These are phyloP conservation scores for Tylochromis polylepis DNA, from an alignment of 2,113 vertebrate genomes.

Conservation along the genomic window DNA sequence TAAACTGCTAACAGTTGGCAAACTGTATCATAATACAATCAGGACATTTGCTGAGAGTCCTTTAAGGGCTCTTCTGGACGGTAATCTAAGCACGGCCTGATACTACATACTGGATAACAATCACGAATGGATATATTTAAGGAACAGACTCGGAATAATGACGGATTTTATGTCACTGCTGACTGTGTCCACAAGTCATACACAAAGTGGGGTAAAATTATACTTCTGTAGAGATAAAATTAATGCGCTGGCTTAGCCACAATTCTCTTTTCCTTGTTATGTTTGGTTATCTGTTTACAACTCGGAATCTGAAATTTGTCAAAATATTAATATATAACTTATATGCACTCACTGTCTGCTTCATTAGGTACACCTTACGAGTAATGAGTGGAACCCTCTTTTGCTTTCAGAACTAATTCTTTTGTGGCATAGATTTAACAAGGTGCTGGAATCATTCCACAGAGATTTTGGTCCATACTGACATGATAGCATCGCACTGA, in stretches of 20 bases:
- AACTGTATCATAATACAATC: not conserved
- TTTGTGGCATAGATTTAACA: not conserved
- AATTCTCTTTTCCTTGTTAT: not conserved
- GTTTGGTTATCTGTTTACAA: not conserved
- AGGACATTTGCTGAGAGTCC: not conserved
- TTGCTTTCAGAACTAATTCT: not conserved
- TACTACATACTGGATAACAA: not conserved
- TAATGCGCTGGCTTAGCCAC: not conserved
- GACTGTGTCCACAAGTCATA: not conserved
- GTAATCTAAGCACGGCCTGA: not conserved
- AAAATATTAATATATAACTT: not conserved
- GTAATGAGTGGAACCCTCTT: not conserved
- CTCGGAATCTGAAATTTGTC: not conserved
- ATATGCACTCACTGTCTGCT: not conserved
- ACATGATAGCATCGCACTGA: not conserved
- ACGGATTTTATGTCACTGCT: not conserved
- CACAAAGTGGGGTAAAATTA: not conserved
- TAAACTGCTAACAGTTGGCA: conserved; percentile 26
- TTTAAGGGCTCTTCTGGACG: not conserved
- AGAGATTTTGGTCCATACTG: not conserved
- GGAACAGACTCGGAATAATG: not conserved
- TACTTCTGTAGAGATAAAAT: not conserved
- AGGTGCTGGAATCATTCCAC: not conserved
- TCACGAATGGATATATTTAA: not conserved
- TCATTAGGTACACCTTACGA: not conserved